Evolutionary conservation across 2,888 invertebrate genomes (phyloP), one percentile per base, ranked within the genome.

Genomic region (Agonopterix heracliana): DNA sequence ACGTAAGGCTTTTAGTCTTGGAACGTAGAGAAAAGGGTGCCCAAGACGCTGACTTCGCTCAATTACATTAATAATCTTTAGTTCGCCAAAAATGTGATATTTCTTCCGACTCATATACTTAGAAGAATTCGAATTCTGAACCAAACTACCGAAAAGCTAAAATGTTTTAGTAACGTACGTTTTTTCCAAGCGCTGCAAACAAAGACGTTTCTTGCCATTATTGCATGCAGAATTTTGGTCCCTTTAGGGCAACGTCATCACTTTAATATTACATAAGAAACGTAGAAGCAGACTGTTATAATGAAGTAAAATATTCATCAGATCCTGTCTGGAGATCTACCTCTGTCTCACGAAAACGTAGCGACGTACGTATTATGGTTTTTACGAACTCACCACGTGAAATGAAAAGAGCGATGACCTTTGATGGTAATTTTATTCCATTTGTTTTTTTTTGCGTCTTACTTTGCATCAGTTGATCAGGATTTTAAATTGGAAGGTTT

Each of bases 281-380:
- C 68, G 67, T 61, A 66, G 64, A 46, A 68, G 66, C 71, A 75
- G 77, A 72, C 81, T 66, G 76, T 74, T 78, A 75, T 86, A 86
- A 86, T 85, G 82, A 85, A 78, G 80, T 83, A 78, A 85, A 84
- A 84, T 85, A 87, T 86, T 86, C 83, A 87, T 83, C 78, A 82
- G 78, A 59, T 65, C 57, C 62, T 68, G 84, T 84, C 85, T 85
- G 72, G 79, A 81, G 79, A 76, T 68, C 71, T 67, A 61, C 70
- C 68, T 57, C 62, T 56, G 59, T 59, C 58, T 64, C 58, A 74
- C 69, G 60, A 74, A 80, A 76, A 71, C 66, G 65, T 64, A 63
- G 53, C 50, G 45, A 52, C n/a, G 54, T 49, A 55, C 55, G 53
- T 75, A 77, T 74, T 75, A 72, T 61, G 53, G 17, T 47, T 11